Percentiles rank a stretch among this genome's conserved stretches.
Conservation (phyloP, 2,888 invertebrate species). For the Eubasilissa splendida region DNA sequence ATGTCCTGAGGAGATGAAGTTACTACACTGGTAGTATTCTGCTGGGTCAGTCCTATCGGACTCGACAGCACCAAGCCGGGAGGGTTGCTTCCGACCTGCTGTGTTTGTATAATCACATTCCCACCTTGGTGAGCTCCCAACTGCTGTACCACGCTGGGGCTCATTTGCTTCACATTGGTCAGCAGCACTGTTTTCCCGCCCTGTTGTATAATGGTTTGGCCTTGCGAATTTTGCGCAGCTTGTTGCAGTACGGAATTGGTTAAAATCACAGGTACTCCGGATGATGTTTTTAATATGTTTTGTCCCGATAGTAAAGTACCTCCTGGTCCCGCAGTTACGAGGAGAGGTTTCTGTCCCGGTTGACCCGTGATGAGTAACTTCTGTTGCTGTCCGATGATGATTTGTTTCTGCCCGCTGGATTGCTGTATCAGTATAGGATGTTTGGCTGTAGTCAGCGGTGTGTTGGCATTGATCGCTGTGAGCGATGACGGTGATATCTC, state of each 20-base stretch:
- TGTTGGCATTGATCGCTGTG: not conserved
- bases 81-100: slow-evolving; percentile 59
- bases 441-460: slow-evolving; percentile 34
- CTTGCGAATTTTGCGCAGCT: slow-evolving; percentile 49
- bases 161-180: slow-evolving; percentile 68
- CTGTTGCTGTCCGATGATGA: slow-evolving; percentile 66
- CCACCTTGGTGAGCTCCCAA: slow-evolving; percentile 27
- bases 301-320: slow-evolving; percentile 61
- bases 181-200: slow-evolving; percentile 72
- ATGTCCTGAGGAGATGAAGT: slow-evolving; percentile 61
- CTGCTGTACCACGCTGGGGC: slow-evolving; percentile 35
- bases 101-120: slow-evolving; percentile 54
- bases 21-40: slow-evolving; percentile 58
- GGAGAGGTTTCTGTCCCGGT: slow-evolving; percentile 67
- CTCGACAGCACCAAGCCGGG: slow-evolving; percentile 60
- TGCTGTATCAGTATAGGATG: slow-evolving; percentile 55
- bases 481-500: slow-evolving; percentile 51
- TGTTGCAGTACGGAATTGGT: slow-evolving; percentile 54
- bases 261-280: slow-evolving; percentile 63
- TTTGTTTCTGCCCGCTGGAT: slow-evolving; percentile 58
- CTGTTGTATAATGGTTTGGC: slow-evolving; percentile 63
- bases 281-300: slow-evolving; percentile 63
- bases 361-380: slow-evolving; percentile 67
- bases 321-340: slow-evolving; percentile 63
- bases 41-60: slow-evolving; percentile 49